These are phyloP conservation scores for Brenthis hecate DNA, from an alignment of 2,888 invertebrate genomes.

Conservation along the genomic window DNA sequence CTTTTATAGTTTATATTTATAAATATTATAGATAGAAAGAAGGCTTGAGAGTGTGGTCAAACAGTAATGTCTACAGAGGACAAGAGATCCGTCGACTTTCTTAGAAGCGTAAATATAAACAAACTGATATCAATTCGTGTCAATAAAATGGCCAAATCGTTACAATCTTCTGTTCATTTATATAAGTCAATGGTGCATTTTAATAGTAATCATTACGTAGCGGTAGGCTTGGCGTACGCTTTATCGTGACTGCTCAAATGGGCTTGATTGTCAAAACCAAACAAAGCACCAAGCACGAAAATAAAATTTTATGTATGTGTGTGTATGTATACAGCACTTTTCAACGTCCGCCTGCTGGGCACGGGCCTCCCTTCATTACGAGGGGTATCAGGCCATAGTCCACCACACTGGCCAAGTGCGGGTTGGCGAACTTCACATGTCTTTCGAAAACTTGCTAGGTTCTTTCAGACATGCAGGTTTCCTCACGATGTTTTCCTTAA, in stretches of 20 bases:
- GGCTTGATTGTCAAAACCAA: conserved; percentile 27
- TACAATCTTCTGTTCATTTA: conserved; percentile 22
- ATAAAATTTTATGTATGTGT: too few relatives aligned
- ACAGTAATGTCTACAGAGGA: conserved; percentile 13
- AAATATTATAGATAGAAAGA: neutral
- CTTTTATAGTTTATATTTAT: neutral
- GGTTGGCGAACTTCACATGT: too few relatives aligned
- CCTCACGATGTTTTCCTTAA: too few relatives aligned
- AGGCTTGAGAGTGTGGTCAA: conserved; percentile 3
- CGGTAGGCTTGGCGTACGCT: conserved; percentile 6
- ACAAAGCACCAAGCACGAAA: conserved; percentile 23
- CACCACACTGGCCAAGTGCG: too few relatives aligned
- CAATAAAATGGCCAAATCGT: conserved; percentile 28
- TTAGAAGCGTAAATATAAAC: conserved; percentile 16
- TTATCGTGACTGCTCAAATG: conserved; percentile 21
- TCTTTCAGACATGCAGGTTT: too few relatives aligned
- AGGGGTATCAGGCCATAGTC: too few relatives aligned
- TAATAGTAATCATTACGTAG: neutral
- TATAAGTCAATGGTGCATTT: conserved; percentile 17
- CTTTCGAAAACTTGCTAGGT: too few relatives aligned
- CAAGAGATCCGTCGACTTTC: conserved; percentile 3
- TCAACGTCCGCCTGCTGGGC: too few relatives aligned
- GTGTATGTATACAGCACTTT: too few relatives aligned
- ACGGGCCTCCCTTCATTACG: too few relatives aligned
- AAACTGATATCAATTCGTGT: conserved; percentile 22